phyloP scores from a whole-genome alignment of 2,888 invertebrate species.

The Nebria brevicollis region DNA sequence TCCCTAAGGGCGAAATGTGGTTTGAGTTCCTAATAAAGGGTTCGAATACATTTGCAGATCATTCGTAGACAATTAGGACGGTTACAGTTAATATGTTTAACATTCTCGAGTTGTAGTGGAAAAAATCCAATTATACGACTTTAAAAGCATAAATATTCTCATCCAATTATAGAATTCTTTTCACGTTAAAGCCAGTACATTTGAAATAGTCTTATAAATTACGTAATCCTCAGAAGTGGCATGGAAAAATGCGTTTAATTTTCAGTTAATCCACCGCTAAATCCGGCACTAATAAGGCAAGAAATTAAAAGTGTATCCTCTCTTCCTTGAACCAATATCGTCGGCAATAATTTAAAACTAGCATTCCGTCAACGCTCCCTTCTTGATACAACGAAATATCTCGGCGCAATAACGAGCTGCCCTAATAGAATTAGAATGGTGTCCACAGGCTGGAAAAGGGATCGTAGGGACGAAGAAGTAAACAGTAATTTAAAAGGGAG shows the following conservation, averaged over 20 bases:
- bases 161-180: not conserved
- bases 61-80: not conserved
- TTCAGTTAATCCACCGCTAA: constrained; percentile 1
- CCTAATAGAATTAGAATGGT: constrained; percentile 22
- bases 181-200: not conserved
- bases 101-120: not conserved
- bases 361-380: constrained; percentile 26
- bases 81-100: not conserved
- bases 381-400: constrained; percentile 14
- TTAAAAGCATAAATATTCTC: too few relatives aligned
- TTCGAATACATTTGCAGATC: not conserved
- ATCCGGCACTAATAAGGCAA: constrained; percentile 24
- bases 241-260: constrained; percentile 20
- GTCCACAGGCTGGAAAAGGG: not conserved
- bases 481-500: constrained; percentile 34
- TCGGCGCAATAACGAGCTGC: constrained; percentile 24
- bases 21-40: not conserved
- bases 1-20: not conserved
- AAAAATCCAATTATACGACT: not conserved
- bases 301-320: constrained; percentile 21
- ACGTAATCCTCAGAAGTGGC: not conserved
- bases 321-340: constrained; percentile 6
- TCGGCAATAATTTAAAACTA: constrained; percentile 32
- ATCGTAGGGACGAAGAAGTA: constrained; percentile 11
- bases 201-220: not conserved